Evolutionary conservation across 2,888 invertebrate genomes (phyloP).

Genomic region (Synanthedon vespiformis): DNA sequence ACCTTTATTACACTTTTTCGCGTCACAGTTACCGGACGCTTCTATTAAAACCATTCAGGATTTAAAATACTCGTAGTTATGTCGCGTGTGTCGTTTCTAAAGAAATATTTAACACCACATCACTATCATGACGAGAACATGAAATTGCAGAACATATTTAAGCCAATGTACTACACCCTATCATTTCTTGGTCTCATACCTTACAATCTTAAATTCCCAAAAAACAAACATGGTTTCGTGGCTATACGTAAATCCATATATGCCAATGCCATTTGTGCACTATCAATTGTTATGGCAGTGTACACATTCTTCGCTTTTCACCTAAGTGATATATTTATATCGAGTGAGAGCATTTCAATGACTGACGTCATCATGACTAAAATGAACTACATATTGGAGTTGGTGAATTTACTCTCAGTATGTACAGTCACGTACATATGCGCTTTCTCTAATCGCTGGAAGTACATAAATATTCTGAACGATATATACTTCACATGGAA

Average conservation of each 20-base stretch:
- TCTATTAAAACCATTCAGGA: background rate
- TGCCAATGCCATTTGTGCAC: conserved; percentile 30
- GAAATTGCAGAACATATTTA: conserved; percentile 18
- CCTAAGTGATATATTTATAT: conserved; percentile 21
- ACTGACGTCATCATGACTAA: conserved; percentile 33
- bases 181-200: conserved; percentile 30
- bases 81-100: conserved; percentile 1
- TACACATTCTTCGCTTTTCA: conserved; percentile 29
- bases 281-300: conserved; percentile 23
- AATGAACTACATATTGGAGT: conserved; percentile 43
- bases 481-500: conserved; percentile 21
- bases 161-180: conserved; percentile 25
- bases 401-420: conserved; percentile 20
- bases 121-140: conserved; percentile 5
- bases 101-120: conserved; percentile 4
- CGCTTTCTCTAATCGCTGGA: conserved; percentile 28
- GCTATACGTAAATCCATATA: conserved; percentile 35
- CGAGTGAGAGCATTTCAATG: conserved; percentile 20
- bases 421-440: conserved; percentile 28
- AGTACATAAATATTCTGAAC: conserved; percentile 37
- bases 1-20: background rate
- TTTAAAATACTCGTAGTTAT: background rate
- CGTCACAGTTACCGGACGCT: background rate
- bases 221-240: conserved; percentile 16
- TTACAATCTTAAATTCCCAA: conserved; percentile 23